Evolutionary conservation across 2,797 vertebrate species (phyloP).

Genomic region (Mastacembelus armatus): DNA sequence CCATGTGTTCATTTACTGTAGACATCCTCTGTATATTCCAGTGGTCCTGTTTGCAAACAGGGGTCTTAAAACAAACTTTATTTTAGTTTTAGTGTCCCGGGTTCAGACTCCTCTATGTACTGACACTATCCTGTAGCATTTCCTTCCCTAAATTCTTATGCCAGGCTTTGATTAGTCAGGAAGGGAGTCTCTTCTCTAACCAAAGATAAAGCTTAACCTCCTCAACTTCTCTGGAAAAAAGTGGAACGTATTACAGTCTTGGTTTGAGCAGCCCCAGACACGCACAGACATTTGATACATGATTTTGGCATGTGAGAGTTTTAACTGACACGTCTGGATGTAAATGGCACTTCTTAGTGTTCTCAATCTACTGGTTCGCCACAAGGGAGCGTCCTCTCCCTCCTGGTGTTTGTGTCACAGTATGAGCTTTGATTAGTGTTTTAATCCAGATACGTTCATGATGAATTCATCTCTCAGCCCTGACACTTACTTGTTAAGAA

Average conservation of each 20-base stretch:
- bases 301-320: slow-evolving; percentile 19
- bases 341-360: slow-evolving; percentile 9
- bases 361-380: slow-evolving; percentile 17
- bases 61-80: slow-evolving; percentile 1
- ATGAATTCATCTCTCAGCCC: slow-evolving; percentile 17
- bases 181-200: slow-evolving; percentile 3
- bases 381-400: slow-evolving; percentile 16
- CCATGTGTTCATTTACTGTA: slow-evolving; percentile 16
- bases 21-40: slow-evolving; percentile 10
- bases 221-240: background rate
- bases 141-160: slow-evolving; percentile 3
- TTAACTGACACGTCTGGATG: background rate
- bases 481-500: slow-evolving; percentile 2
- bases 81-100: slow-evolving; percentile 2
- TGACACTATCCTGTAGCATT: background rate
- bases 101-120: background rate
- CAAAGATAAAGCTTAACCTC: slow-evolving; percentile 21
- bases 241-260: background rate
- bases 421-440: background rate
- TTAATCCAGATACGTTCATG: slow-evolving; percentile 7
- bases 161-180: slow-evolving; percentile 7
- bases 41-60: slow-evolving; percentile 2
- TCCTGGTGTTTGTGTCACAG: background rate
- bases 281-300: background rate
- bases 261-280: background rate